Conservation (phyloP, 53 echinoderm and acorn worm genomes). For the Crossaster papposus region DNA sequence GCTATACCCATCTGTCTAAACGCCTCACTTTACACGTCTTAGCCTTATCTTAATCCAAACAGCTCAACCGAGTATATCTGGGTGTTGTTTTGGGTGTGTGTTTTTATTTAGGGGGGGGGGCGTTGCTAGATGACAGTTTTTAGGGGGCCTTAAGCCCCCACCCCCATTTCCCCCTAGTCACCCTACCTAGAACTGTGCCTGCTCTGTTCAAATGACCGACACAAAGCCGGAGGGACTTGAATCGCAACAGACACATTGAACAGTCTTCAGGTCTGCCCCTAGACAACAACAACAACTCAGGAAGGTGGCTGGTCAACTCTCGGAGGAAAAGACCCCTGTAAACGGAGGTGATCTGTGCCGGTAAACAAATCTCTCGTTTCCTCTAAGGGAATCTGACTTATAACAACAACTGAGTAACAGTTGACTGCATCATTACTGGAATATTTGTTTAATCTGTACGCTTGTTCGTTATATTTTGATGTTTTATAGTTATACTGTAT, state of each 20-base stretch:
- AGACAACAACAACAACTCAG: neutral
- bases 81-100: no score
- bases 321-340: neutral
- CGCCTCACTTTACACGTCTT: neutral
- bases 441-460: no score
- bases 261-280: neutral
- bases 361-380: constrained; percentile 13
- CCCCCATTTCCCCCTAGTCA: no score
- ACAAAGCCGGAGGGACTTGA: neutral
- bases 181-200: no score
- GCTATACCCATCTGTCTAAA: neutral
- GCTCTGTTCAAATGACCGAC: neutral
- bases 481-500: no score
- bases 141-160: no score
- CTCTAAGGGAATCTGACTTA: no score
- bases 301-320: neutral
- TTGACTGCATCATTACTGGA: no score
- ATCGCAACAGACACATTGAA: neutral
- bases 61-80: neutral
- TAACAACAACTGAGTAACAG: no score
- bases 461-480: no score
- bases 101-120: no score
- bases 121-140: no score
- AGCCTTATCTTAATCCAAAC: neutral
- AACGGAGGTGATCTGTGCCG: neutral